Evolutionary conservation across 2,113 vertebrate genomes (phyloP).

Genomic region (Brachyistius frenatus): DNA sequence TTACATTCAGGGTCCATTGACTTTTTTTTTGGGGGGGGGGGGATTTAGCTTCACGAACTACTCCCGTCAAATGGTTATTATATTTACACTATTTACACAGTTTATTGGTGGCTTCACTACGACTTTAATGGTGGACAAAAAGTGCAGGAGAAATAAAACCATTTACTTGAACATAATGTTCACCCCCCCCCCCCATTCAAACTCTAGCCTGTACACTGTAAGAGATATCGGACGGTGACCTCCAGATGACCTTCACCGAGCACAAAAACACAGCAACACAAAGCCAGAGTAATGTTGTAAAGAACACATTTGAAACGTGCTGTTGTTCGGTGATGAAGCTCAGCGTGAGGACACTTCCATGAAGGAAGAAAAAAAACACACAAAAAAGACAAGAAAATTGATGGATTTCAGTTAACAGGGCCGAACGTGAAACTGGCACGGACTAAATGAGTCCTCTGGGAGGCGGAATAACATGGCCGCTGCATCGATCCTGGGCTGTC

Average conservation of each 20-base stretch:
- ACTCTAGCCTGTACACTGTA: no score
- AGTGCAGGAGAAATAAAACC: no score
- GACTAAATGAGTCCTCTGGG: constrained; percentile 43
- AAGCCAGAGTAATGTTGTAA: neutral
- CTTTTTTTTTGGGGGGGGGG: no score
- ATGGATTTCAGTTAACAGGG: constrained; percentile 40
- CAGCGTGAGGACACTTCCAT: neutral
- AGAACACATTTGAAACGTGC: neutral
- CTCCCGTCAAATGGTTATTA: no score
- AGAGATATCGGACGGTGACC: neutral
- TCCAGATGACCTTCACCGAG: neutral
- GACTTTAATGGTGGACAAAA: no score
- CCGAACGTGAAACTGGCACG: constrained; percentile 5
- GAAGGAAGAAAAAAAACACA: neutral
- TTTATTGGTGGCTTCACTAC: no score
- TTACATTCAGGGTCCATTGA: no score
- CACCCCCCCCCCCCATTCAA: no score
- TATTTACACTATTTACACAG: no score
- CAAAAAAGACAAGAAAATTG: neutral
- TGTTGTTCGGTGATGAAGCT: neutral
- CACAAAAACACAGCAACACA: neutral
- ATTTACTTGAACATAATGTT: no score
- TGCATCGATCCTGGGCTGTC: constrained; percentile 52
- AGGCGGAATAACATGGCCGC: constrained; percentile 26
- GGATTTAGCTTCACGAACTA: no score